Evolutionary conservation across 2,888 invertebrate genomes (phyloP).

Genomic region (Orchesella flavescens): DNA sequence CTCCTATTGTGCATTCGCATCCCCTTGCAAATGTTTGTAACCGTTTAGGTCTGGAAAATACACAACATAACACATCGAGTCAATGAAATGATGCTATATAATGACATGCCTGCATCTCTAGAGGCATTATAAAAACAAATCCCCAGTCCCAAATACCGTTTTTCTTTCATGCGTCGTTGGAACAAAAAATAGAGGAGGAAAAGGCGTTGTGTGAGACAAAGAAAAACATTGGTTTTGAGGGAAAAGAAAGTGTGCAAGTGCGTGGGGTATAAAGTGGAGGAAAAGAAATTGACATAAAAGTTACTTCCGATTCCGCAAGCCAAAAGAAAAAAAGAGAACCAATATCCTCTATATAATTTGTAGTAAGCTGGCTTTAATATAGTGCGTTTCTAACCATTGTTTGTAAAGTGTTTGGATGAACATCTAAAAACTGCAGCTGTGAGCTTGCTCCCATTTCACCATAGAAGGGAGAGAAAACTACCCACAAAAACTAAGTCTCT

Average conservation of each 20-base stretch:
- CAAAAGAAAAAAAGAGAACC: not conserved
- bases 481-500: not conserved
- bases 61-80: not conserved
- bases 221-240: not conserved
- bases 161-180: not conserved
- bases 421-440: not conserved
- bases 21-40: not conserved
- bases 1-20: not conserved
- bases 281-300: not conserved
- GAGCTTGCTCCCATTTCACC: not conserved
- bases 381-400: too few species aligned
- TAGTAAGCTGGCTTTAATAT: too few species aligned
- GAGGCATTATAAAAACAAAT: conserved; percentile 21
- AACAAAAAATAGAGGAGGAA: not conserved
- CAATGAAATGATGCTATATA: conserved; percentile 5
- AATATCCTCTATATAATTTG: not conserved
- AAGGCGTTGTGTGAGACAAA: not conserved
- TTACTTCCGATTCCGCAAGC: too few species aligned
- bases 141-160: not conserved
- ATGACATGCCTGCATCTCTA: conserved; percentile 4
- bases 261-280: not conserved
- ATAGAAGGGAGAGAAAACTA: not conserved
- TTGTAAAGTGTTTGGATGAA: not conserved
- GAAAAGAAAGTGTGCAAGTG: conserved; percentile 8
- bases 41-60: not conserved